These are phyloP conservation scores for Lophura swinhoii DNA, from an alignment of 2,797 vertebrate genomes.

Conservation along the genomic window DNA sequence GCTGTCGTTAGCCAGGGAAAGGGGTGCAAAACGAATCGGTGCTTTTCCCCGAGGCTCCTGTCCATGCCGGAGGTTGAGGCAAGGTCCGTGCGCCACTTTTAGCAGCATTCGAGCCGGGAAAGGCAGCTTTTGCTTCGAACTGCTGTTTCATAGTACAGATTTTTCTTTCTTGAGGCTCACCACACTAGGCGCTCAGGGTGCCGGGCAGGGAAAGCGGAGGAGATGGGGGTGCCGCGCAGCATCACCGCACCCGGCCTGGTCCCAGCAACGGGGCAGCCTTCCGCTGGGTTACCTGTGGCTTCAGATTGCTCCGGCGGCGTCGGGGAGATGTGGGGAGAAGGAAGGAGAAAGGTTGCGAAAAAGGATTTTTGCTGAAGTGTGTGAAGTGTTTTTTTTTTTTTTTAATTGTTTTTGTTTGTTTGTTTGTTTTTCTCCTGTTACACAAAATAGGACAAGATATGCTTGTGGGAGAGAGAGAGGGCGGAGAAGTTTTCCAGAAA, in stretches of 20 bases:
- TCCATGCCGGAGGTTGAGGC: too few relatives aligned
- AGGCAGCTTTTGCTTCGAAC: neutral
- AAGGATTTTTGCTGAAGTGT: neutral
- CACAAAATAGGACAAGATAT: neutral
- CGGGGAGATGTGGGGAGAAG: neutral
- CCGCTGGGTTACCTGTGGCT: neutral
- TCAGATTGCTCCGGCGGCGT: too few relatives aligned
- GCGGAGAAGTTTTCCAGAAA: neutral
- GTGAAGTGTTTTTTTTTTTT: neutral
- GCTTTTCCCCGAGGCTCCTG: neutral
- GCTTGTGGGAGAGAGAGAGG: neutral
- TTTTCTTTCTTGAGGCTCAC: neutral
- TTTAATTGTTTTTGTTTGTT: neutral
- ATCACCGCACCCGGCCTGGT: accelerated
- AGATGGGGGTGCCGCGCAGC: accelerated
- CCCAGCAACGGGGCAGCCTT: neutral
- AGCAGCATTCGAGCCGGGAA: neutral
- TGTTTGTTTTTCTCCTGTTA: neutral
- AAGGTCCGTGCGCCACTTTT: neutral
- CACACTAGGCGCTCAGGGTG: accelerated
- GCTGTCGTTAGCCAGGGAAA: neutral
- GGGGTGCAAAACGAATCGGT: neutral
- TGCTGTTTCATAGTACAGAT: neutral
- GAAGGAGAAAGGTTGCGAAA: neutral
- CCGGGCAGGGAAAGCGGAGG: accelerated